Percentiles rank a stretch among this genome's conserved stretches.
These are phyloP conservation scores for Mirza zaza DNA, from an alignment of 2,113 vertebrate genomes.

Conservation along the genomic window DNA sequence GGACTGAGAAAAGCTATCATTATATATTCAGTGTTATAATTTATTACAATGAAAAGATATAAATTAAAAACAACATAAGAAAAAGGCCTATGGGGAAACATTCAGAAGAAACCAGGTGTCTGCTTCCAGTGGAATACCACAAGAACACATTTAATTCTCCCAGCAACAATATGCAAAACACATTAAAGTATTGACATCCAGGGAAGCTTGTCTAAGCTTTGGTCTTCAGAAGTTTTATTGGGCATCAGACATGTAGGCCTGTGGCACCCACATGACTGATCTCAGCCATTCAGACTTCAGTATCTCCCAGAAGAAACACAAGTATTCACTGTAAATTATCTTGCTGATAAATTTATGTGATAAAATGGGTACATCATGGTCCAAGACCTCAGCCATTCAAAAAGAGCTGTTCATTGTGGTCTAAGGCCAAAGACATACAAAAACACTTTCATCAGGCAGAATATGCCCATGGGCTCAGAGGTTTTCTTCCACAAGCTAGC, in stretches of 20 bases:
- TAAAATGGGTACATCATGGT: not conserved
- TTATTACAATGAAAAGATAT: not conserved
- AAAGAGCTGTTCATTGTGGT: not conserved
- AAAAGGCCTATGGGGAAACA: not conserved
- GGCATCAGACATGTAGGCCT: not conserved
- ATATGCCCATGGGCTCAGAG: not conserved
- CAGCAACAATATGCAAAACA: not conserved
- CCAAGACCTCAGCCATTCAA: not conserved
- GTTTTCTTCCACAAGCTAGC: not conserved
- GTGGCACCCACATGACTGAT: not conserved
- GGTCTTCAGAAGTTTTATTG: not conserved
- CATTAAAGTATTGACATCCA: not conserved
- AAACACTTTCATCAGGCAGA: not conserved
- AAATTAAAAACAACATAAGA: not conserved
- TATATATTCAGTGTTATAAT: not conserved
- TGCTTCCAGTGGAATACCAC: not conserved
- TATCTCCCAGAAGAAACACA: not conserved
- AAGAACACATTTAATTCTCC: not conserved
- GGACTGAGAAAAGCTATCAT: not conserved
- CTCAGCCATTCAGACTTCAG: not conserved
- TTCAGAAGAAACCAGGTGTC: not conserved
- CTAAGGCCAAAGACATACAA: not conserved
- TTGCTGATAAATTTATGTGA: not conserved
- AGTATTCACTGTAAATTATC: not conserved
- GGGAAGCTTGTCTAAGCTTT: not conserved